These are phyloP conservation scores for Liasis olivaceus DNA, from an alignment of 2,797 vertebrate species.

Conservation along the genomic window DNA sequence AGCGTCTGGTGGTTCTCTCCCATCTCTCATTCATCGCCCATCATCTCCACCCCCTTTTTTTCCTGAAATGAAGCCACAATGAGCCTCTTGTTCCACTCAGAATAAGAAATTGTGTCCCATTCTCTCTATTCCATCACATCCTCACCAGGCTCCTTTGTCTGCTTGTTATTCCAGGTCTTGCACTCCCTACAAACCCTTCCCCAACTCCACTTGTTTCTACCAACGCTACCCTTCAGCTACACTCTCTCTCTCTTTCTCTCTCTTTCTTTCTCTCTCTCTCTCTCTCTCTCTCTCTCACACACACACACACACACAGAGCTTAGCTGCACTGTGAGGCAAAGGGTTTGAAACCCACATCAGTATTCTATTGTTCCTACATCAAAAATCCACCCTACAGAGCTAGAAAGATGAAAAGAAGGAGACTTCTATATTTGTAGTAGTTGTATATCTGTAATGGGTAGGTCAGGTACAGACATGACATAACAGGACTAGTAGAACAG, in stretches of 20 bases:
- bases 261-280: too few relatives aligned
- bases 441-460: background rate
- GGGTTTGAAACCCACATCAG: background rate
- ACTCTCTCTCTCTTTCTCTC: background rate
- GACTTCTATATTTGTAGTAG: background rate
- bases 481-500: background rate
- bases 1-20: background rate
- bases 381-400: background rate
- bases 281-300: background rate
- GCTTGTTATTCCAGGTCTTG: conserved; percentile 29
- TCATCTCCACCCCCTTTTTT: conserved; percentile 15
- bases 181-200: conserved; percentile 1
- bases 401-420: background rate
- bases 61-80: conserved; percentile 14
- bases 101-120: conserved; percentile 42
- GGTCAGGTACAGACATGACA: background rate
- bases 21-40: conserved; percentile 7
- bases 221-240: background rate
- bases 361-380: background rate
- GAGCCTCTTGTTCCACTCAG: conserved; percentile 31
- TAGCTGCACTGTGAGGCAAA: background rate
- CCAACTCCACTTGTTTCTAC: conserved; percentile 22
- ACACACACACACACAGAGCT: background rate
- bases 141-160: conserved; percentile 32
- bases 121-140: conserved; percentile 20